Conservation (phyloP, 2,113 vertebrate genomes). For the Planiliza haematocheilus region DNA sequence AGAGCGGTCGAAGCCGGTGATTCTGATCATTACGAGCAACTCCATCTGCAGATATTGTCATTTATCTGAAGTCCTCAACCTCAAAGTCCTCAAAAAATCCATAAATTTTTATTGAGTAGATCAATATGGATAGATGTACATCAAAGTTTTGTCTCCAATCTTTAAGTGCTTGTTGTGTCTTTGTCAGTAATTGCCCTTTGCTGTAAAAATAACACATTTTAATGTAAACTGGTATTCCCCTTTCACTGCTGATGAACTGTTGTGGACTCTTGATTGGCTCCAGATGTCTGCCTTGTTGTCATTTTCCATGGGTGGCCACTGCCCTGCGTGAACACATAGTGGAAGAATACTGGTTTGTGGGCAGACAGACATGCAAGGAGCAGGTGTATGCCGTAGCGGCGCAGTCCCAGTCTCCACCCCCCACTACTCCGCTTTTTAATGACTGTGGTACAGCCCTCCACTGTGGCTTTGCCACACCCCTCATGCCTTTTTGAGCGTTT, state of each 20-base stretch:
- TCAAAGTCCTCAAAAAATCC: too few species aligned
- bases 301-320: slow-evolving; percentile 55
- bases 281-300: slow-evolving; percentile 64
- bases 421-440: slow-evolving; percentile 64
- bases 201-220: slow-evolving; percentile 28
- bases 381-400: slow-evolving; percentile 71
- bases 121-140: slow-evolving; percentile 20
- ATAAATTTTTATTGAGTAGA: background rate
- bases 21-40: too few species aligned
- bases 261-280: slow-evolving; percentile 58
- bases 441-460: slow-evolving; percentile 63
- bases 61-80: background rate
- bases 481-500: slow-evolving; percentile 57
- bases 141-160: background rate
- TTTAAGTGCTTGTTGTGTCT: slow-evolving; percentile 11
- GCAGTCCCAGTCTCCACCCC: slow-evolving; percentile 32
- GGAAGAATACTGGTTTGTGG: slow-evolving; percentile 55
- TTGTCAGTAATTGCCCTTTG: slow-evolving; percentile 8
- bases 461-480: slow-evolving; percentile 60
- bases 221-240: slow-evolving; percentile 40
- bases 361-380: slow-evolving; percentile 46
- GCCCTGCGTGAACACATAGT: slow-evolving; percentile 28
- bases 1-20: background rate
- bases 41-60: background rate
- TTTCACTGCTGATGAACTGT: slow-evolving; percentile 52